These are phyloP conservation scores for Xestia xanthographa DNA, from an alignment of 2,888 invertebrate genomes.

Conservation along the genomic window DNA sequence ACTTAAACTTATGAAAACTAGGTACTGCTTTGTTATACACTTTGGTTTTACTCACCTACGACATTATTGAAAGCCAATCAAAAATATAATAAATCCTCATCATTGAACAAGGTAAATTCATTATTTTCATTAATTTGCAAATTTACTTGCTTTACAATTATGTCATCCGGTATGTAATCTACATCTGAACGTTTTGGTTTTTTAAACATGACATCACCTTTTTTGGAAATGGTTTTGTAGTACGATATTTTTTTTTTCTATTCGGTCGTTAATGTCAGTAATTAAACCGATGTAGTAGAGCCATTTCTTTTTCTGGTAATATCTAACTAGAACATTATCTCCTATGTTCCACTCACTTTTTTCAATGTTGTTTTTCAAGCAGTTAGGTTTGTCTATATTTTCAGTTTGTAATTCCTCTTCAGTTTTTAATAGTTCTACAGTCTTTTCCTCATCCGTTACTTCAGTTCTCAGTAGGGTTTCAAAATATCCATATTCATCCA, in stretches of 20 bases:
- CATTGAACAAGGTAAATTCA: too few relatives aligned
- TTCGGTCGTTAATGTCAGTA: not conserved
- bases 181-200: slow-evolving; percentile 3
- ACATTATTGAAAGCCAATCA: too few relatives aligned
- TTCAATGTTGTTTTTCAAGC: too few relatives aligned
- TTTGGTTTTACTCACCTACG: too few relatives aligned
- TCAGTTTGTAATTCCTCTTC: not conserved
- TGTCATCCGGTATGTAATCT: not conserved
- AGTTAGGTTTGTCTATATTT: too few relatives aligned
- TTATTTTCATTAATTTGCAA: too few relatives aligned
- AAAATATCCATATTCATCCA: not conserved
- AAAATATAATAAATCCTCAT: too few relatives aligned
- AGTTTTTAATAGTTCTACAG: not conserved
- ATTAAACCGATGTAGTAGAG: not conserved
- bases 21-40: too few relatives aligned
- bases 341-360: slow-evolving; percentile 7
- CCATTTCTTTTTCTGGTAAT: not conserved
- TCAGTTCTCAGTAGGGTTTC: not conserved
- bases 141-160: too few relatives aligned
- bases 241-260: not conserved
- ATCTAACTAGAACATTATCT: slow-evolving; percentile 7
- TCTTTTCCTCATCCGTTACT: not conserved
- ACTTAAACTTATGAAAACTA: too few relatives aligned
- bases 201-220: not conserved
- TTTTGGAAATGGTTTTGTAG: slow-evolving; percentile 1